These are phyloP conservation scores for Stratiomys singularior DNA, from an alignment of 2,888 invertebrate species.

Conservation along the genomic window DNA sequence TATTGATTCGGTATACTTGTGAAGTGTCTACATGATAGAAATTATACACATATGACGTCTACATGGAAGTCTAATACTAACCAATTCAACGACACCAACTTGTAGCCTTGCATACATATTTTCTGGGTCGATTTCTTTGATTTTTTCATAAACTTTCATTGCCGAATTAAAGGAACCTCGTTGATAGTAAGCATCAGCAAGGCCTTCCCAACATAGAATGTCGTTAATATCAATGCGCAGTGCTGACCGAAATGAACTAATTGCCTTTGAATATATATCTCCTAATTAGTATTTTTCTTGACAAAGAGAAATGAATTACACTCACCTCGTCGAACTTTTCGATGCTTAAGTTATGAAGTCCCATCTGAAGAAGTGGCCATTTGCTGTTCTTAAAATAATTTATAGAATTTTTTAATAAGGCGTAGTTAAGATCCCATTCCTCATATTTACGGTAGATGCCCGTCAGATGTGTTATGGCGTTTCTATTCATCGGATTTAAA, in stretches of 20 bases:
- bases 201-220: constrained; percentile 84
- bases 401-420: constrained; percentile 69
- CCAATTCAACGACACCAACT: constrained; percentile 76
- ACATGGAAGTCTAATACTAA: constrained; percentile 55
- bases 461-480: constrained; percentile 79
- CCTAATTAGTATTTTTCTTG: no score
- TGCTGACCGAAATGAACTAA: constrained; percentile 78
- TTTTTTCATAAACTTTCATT: constrained; percentile 85
- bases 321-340: constrained; percentile 73
- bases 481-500: constrained; percentile 74
- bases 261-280: constrained; percentile 66
- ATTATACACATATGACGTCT: constrained; percentile 9
- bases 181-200: constrained; percentile 90
- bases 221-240: constrained; percentile 76
- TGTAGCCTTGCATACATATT: constrained; percentile 79
- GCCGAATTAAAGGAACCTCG: constrained; percentile 91
- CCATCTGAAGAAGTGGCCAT: constrained; percentile 87
- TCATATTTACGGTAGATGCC: constrained; percentile 76
- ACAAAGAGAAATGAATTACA: no score
- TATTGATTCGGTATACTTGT: constrained; percentile 77
- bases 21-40: constrained; percentile 56
- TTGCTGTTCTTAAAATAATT: constrained; percentile 66
- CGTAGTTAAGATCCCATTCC: constrained; percentile 70
- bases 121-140: constrained; percentile 72
- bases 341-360: constrained; percentile 80